Percentiles rank a stretch among this genome's conserved stretches.
Conservation (phyloP, 1,140 invertebrate genomes). For the Trichonephila clavipes region DNA sequence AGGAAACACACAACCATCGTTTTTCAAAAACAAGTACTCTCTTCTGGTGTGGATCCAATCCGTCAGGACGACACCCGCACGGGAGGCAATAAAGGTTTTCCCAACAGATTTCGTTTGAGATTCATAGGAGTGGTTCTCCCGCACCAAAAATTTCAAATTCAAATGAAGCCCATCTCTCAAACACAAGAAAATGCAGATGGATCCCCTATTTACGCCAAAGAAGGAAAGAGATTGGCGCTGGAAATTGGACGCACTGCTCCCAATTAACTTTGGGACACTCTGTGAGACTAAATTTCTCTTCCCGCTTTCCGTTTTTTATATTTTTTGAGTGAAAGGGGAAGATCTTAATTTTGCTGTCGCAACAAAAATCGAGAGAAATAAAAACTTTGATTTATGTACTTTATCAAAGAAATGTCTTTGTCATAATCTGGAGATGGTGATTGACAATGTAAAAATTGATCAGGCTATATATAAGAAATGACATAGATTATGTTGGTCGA, state of each 20-base stretch:
- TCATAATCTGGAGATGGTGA: no score
- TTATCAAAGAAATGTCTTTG: not conserved
- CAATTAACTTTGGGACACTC: not conserved
- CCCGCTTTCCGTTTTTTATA: not conserved
- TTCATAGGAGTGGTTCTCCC: not conserved
- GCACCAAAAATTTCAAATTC: constrained; percentile 17
- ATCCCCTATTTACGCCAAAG: not conserved
- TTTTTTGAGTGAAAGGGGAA: not conserved
- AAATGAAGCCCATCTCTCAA: constrained; percentile 24
- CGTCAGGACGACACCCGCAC: not conserved
- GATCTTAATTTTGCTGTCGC: not conserved
- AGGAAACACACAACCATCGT: not conserved
- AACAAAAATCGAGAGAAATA: not conserved
- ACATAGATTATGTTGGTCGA: no score
- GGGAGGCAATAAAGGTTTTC: not conserved
- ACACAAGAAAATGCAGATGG: constrained; percentile 22
- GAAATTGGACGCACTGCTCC: not conserved
- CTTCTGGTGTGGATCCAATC: not conserved
- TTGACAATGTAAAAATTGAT: no score
- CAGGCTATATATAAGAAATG: no score
- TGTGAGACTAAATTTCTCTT: not conserved
- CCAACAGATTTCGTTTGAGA: not conserved
- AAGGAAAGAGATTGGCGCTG: not conserved
- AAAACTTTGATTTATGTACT: not conserved
- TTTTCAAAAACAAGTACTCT: not conserved